A percentile compares a stretch with the other conserved stretches of the same genome.
phyloP scores from a whole-genome alignment of 92 coral and sea anemone genomes.

The Porites evermanni region DNA sequence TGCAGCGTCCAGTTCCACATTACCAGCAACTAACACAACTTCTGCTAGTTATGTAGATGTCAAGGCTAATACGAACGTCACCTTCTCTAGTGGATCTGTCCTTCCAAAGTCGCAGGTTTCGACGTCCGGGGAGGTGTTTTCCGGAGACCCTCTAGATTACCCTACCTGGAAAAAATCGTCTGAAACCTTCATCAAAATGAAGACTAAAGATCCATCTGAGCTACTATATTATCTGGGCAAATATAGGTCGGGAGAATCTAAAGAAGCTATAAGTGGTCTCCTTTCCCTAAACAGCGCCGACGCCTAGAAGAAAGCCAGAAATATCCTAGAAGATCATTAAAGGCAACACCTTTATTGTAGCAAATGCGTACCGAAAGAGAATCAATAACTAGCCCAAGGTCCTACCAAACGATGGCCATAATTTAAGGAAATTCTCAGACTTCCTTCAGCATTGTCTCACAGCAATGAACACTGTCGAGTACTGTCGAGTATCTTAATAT shows the following conservation, averaged over 20 bases:
- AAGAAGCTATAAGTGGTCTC: slow-evolving; percentile 53
- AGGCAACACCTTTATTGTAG: too few species aligned
- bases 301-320: slow-evolving; percentile 15
- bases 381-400: slow-evolving; percentile 45
- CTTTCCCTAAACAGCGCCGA: slow-evolving; percentile 41
- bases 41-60: too few species aligned
- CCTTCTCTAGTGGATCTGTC: too few species aligned
- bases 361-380: too few species aligned
- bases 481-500: slow-evolving; percentile 24
- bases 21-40: too few species aligned
- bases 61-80: too few species aligned
- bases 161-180: slow-evolving; percentile 64
- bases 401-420: slow-evolving; percentile 44
- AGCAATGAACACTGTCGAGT: slow-evolving; percentile 27
- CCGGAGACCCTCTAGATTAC: slow-evolving; percentile 44
- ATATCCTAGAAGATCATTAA: too few species aligned
- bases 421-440: slow-evolving; percentile 66
- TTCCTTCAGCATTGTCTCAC: slow-evolving; percentile 56
- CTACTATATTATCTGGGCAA: slow-evolving; percentile 51
- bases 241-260: slow-evolving; percentile 68
- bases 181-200: slow-evolving; percentile 49
- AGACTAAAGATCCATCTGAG: slow-evolving; percentile 21
- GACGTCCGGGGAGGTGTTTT: slow-evolving; percentile 47
- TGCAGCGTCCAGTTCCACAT: too few species aligned
- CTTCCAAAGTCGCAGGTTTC: too few species aligned